Percentiles rank a stretch among this genome's conserved stretches.
These are phyloP conservation scores for Hirtodrosophila alboralis DNA, from an alignment of 2,888 invertebrate species.

Conservation along the genomic window DNA sequence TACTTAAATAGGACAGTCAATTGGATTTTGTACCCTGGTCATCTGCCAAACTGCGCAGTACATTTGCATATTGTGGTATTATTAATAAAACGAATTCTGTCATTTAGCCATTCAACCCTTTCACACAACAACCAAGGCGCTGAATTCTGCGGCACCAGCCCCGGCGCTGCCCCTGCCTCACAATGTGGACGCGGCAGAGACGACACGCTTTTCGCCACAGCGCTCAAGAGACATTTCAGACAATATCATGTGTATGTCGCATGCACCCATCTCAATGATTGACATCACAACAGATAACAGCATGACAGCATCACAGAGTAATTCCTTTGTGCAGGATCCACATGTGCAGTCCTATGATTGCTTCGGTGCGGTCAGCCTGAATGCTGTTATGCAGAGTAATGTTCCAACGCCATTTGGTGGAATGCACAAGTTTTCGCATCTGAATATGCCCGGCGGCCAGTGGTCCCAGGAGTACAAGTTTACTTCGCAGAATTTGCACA, in stretches of 20 bases:
- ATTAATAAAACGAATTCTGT: conserved; percentile 12
- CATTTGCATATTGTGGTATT: conserved; percentile 12
- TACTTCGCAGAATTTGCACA: conserved; percentile 88
- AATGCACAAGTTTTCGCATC: conserved; percentile 86
- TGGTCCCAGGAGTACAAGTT: conserved; percentile 89
- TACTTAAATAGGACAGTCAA: background rate
- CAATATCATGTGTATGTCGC: conserved; percentile 86
- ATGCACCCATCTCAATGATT: conserved; percentile 75
- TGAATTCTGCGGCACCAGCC: conserved; percentile 86
- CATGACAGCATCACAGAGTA: conserved; percentile 18
- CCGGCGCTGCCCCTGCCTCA: conserved; percentile 86
- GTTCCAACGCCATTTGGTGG: conserved; percentile 89
- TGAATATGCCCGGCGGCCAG: conserved; percentile 91
- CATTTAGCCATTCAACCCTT: conserved; percentile 49
- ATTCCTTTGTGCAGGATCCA: conserved; percentile 85
- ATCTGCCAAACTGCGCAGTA: conserved; percentile 54
- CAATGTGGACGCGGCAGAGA: conserved; percentile 88
- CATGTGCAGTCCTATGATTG: conserved; percentile 89
- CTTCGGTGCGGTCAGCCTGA: conserved; percentile 87
- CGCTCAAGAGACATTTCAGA: conserved; percentile 88
- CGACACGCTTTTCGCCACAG: conserved; percentile 87
- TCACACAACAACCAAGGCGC: conserved; percentile 70
- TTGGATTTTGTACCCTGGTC: conserved; percentile 40
- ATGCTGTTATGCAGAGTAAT: conserved; percentile 90
- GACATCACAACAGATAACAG: conserved; percentile 79